These are phyloP conservation scores for Euzophera pinguis DNA, from an alignment of 2,888 invertebrate species.

Conservation along the genomic window DNA sequence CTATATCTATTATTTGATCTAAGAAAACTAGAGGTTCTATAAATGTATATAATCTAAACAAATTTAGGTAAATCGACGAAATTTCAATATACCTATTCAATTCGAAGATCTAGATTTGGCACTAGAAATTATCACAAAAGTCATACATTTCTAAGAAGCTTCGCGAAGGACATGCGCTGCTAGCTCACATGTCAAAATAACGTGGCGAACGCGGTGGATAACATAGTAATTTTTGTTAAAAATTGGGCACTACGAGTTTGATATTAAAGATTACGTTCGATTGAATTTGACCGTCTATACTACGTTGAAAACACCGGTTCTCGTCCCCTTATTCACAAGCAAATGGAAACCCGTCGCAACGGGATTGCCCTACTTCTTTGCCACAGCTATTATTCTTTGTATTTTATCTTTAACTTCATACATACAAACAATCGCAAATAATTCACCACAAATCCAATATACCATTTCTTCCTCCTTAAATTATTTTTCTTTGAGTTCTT, in stretches of 20 bases:
- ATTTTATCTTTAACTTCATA: background rate
- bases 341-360: background rate
- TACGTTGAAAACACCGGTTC: no score
- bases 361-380: background rate
- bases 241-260: background rate
- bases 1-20: no score
- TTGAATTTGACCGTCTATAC: background rate
- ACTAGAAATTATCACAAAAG: background rate
- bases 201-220: slow-evolving; percentile 3
- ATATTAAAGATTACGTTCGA: background rate
- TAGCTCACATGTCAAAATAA: slow-evolving; percentile 6
- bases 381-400: no score
- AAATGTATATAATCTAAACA: no score
- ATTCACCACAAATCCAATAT: no score
- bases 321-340: slow-evolving; percentile 2
- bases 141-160: background rate
- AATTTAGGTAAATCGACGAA: no score
- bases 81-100: no score
- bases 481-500: no score
- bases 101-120: no score
- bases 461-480: no score
- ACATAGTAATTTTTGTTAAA: background rate
- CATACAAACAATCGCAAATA: background rate
- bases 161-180: slow-evolving; percentile 1
- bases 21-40: no score